Base-by-base conservation (phyloP, 1,140 invertebrate genomes). In the Nilaparvata lugens region DNA sequence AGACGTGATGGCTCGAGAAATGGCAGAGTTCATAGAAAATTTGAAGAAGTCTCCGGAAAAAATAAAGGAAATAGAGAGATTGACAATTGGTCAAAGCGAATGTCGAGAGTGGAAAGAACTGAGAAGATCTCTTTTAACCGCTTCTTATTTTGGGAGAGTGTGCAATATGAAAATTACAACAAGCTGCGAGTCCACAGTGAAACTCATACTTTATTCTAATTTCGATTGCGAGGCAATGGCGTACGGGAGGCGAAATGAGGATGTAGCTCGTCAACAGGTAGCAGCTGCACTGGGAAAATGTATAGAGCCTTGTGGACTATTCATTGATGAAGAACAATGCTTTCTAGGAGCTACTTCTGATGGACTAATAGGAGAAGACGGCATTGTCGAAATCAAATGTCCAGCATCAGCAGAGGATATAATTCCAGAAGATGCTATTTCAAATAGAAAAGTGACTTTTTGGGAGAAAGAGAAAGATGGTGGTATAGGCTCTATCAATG, bases 281-380 rank as follows among this genome's bases (percentile, higher is more conserved):
- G 1, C 25, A 35, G 23, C 16, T 23, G 11, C 42, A 21, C 1
- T 21, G 18, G 35, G 56, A 18, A 40, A 21, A 13, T 23, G 25
- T 56, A 64, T 74, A 9, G 45, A 64, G 28, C 35, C 62, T 38
- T 72, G 72, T 62, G 74, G 75, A 13, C 64, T 78, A 4, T 73
- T 73, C 61, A 67, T 77, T 43, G 68, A 72, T 61, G 16, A 54
- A 9, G 64, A 72, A 42, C 24, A 64, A 5, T 66, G 67, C 1
- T 71, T 64, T 54, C 52, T 79, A 6, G 75, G 65, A 25, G 73
- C 71, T 14, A 66, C 68, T 4, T 74, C 74, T 14, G 75, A 77
- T 71, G 73, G 75, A 16, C 38, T 76, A 1, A 64, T 74, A 24
- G 69, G 64, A 9, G 51, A 69, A 21, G 67, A 73, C 60, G 48